Base-by-base conservation (phyloP, 2,113 vertebrate genomes). In the Sylvia atricapilla region DNA sequence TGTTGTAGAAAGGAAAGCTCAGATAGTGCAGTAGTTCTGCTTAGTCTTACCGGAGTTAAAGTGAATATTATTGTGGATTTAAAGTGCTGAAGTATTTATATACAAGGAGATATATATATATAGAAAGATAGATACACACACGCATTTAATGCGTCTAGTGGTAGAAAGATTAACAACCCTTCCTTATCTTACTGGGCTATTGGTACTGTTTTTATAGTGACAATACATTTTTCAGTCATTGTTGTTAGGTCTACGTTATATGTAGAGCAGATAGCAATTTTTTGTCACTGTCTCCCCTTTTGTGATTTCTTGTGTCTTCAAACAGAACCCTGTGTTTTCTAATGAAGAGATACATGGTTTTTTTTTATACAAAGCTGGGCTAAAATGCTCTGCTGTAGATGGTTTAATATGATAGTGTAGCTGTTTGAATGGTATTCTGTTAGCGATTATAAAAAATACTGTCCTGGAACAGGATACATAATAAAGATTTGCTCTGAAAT, bases 61-160 rank as follows among this genome's bases (percentile, higher is more conserved):
- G 27, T 60, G 49, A 79, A 11, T 43, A 9, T 70, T 77, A 44
- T 19, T 83, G 30, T 41, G 30, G 12, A 63, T 83, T 75, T 50
- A 33, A 84, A 82, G 35, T 55, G 55, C 11, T 41, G 11, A 75
- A 53, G 12, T 63, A 12, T 18, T 63, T 70, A 6, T 47, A 52
- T 24, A 9, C 35, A 11, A 47, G 28, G 14, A 21, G 1, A 21
- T 2, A 22, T 13, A 19, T 13, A 13, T 5, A 8, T 10, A 19
- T 3, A 30, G n/a, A n/a, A n/a, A n/a, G n/a, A n/a, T 2, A 37
- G 13, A 46, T 10, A 10, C 4, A 13, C 3, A 24, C 2, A 33
- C 3, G 58, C 14, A n/a, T 4, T 27, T 43, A 11, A 14, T 53
- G 19, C 7, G 73, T 50, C 7, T 91, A 76, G 30, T 27, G 10